A percentile compares a stretch with the other conserved stretches of the same genome.
These are phyloP conservation scores for Pagrus major DNA, from an alignment of 2,113 vertebrate species.

Conservation along the genomic window DNA sequence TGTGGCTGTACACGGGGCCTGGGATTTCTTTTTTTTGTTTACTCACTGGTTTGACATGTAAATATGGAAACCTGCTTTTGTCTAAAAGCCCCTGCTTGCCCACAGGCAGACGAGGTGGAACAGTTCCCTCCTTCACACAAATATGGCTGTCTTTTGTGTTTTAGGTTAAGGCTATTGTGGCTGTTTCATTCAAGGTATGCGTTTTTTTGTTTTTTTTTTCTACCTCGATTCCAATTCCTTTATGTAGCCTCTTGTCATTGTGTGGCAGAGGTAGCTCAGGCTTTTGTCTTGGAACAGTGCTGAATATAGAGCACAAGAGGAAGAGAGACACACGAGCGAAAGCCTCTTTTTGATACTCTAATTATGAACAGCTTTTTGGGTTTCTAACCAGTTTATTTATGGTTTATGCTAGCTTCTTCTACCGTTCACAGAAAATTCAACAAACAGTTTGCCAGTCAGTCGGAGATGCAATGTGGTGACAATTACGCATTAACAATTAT, in stretches of 20 bases:
- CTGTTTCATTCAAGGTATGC: slow-evolving; percentile 49
- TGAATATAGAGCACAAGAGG: slow-evolving; percentile 44
- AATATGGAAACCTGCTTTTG: slow-evolving; percentile 51
- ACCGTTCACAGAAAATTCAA: background rate
- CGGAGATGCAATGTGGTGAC: background rate
- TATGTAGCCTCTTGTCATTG: slow-evolving; percentile 67
- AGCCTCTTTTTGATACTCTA: slow-evolving; percentile 55
- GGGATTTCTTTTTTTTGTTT: slow-evolving; percentile 2
- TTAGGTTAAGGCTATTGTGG: slow-evolving; percentile 56
- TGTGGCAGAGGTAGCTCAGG: slow-evolving; percentile 55
- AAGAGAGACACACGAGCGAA: slow-evolving; percentile 43
- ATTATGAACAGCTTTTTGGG: slow-evolving; percentile 59
- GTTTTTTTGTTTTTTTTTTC: background rate
- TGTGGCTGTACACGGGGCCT: background rate
- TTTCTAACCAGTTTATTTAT: slow-evolving; percentile 26
- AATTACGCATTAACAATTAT: background rate
- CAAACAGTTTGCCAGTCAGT: background rate
- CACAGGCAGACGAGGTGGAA: slow-evolving; percentile 32
- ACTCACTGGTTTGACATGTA: slow-evolving; percentile 33
- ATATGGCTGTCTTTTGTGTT: slow-evolving; percentile 62
- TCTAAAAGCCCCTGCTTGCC: slow-evolving; percentile 34
- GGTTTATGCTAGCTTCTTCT: background rate
- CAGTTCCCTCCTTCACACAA: slow-evolving; percentile 44
- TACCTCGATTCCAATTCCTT: slow-evolving; percentile 41
- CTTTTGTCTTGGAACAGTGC: slow-evolving; percentile 58